phyloP scores from a whole-genome alignment of 2,888 invertebrate genomes.

The Athalia rosae region DNA sequence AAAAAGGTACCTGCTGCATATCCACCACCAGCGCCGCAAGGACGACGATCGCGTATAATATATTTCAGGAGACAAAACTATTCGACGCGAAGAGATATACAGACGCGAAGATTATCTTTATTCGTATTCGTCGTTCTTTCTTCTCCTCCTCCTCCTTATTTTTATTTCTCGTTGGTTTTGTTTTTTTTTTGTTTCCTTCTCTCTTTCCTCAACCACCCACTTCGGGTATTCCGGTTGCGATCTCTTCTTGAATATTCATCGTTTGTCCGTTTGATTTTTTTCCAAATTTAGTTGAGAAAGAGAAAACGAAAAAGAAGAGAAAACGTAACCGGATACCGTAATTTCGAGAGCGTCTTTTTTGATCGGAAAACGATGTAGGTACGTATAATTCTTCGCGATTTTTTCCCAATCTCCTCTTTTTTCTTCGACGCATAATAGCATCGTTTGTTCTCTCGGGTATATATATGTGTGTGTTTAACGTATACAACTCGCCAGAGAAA shows the following conservation, averaged over 20 bases:
- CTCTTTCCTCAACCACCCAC: background rate
- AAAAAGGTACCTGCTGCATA: conserved; percentile 36
- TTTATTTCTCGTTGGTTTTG: too few species aligned
- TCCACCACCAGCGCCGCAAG: background rate
- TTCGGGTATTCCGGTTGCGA: background rate
- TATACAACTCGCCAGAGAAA: too few species aligned
- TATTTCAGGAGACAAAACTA: too few species aligned
- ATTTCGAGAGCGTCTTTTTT: background rate
- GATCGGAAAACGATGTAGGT: background rate
- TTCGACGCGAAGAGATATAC: too few species aligned
- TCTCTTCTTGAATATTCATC: background rate
- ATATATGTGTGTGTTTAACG: too few species aligned
- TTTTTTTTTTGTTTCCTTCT: background rate
- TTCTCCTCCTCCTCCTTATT: too few species aligned
- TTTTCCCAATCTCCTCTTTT: background rate
- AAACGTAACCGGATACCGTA: too few species aligned
- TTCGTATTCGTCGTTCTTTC: background rate
- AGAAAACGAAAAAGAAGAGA: too few species aligned
- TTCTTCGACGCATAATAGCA: background rate
- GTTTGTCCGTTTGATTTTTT: background rate
- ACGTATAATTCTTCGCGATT: background rate
- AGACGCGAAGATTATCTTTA: background rate
- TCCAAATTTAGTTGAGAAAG: too few species aligned
- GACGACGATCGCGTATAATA: background rate
- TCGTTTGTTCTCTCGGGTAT: too few species aligned